These are phyloP conservation scores for Agriopis aurantiaria DNA, from an alignment of 2,888 invertebrate species.

Conservation along the genomic window DNA sequence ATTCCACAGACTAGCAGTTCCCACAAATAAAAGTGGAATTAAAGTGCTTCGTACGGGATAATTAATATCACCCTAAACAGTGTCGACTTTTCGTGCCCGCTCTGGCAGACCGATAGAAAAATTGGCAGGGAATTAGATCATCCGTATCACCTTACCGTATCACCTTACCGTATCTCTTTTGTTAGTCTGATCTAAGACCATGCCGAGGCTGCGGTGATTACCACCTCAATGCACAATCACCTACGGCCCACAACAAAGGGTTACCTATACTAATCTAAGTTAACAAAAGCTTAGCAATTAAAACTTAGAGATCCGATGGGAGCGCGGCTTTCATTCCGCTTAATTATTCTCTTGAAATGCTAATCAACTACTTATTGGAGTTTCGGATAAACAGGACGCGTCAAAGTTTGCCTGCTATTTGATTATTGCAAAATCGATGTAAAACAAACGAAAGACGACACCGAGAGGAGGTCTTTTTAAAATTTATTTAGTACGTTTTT, in stretches of 20 bases:
- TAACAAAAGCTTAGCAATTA: slow-evolving; percentile 64
- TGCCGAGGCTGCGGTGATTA: slow-evolving; percentile 16
- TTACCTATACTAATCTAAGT: slow-evolving; percentile 66
- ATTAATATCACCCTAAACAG: too few species aligned
- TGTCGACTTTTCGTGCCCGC: too few species aligned
- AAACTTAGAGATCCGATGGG: slow-evolving; percentile 59
- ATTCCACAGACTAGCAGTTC: too few species aligned
- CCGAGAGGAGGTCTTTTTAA: too few species aligned
- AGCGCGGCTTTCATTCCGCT: slow-evolving; percentile 52
- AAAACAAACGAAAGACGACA: neutral
- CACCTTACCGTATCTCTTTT: too few species aligned
- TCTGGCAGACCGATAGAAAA: too few species aligned
- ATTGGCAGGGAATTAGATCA: too few species aligned
- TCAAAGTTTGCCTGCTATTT: neutral
- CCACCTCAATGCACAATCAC: slow-evolving; percentile 26
- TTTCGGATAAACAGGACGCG: slow-evolving; percentile 42
- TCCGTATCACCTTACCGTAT: too few species aligned
- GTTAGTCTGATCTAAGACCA: too few species aligned
- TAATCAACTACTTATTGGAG: slow-evolving; percentile 56
- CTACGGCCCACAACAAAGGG: slow-evolving; percentile 41
- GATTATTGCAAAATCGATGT: neutral
- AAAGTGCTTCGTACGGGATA: too few species aligned
- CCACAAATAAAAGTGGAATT: too few species aligned
- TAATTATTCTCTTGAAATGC: slow-evolving; percentile 66
- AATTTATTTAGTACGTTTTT: too few species aligned